Evolutionary conservation across 2,797 vertebrate genomes (phyloP), one percentile per base, ranked within the genome.

Genomic region (Triplophysa yarkandensis): DNA sequence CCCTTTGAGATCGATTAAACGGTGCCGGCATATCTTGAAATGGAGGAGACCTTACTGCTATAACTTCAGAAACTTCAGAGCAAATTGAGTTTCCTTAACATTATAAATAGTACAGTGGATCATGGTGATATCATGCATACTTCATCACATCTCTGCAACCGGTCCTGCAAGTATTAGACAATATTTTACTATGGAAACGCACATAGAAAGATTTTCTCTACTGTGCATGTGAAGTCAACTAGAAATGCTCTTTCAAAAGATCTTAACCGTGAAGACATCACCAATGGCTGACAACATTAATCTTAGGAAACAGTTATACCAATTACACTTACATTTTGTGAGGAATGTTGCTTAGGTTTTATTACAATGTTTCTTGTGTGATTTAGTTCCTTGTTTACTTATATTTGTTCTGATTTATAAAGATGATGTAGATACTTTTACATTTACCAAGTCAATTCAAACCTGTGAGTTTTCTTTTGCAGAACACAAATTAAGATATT

Each of bases 121-220:
- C 5, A 7, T 34, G 32, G 2, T 34, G 32, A 34, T 8, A 34
- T 34, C 6, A 32, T 14, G 48, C 34, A 28, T 27, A 19, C n/a
- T 16, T 74, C 52, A 82, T 69, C 55, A 63, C 55, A 55, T 58
- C 36, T 65, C 28, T 65, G 65, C 70, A 79, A 81, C 73, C 74
- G 77, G 28, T 44, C 48, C 70, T 82, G 62, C 61, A 76, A 63
- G 70, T 58, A 46, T 68, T 82, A 60, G 81, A 77, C 79, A 82
- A 87, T 83, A 76, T 78, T 81, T 84, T 27, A 52, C 50, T 76
- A 19, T n/a, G 66, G 64, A 70, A 75, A 71, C 14, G 39, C 41
- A 76, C 60, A 17, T 17, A 28, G 43, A 57, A 41, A 62, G 28
- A 77, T 63, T 61, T 34, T 13, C 71, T 17, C 9, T 74, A 57